Percentiles rank a stretch among this genome's conserved stretches.
Evolutionary conservation across 2,113 vertebrate genomes (phyloP).

Genomic region (Thryonomys swinderianus): DNA sequence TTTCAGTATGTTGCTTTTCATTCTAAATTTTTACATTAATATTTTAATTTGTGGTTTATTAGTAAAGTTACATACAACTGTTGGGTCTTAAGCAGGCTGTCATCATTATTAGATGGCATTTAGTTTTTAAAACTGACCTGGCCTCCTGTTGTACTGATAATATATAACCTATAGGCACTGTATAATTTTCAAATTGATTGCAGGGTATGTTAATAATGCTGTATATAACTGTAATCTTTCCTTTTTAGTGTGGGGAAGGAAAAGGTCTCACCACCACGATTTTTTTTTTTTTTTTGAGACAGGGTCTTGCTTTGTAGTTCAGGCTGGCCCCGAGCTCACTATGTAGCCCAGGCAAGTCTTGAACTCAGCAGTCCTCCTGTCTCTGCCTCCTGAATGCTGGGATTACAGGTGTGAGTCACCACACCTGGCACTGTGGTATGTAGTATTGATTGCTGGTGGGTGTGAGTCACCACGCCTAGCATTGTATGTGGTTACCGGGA

Average conservation of each 20-base stretch:
- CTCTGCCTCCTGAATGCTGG: no score
- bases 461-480: no score
- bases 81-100: background rate
- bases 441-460: no score
- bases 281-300: no score
- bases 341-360: no score
- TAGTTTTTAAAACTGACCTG: constrained; percentile 15
- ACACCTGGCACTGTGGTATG: no score
- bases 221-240: background rate
- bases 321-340: no score
- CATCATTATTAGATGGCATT: background rate
- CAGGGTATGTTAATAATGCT: background rate
- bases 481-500: no score
- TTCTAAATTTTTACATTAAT: background rate
- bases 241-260: background rate
- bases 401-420: no score
- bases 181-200: background rate
- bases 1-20: background rate
- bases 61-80: background rate
- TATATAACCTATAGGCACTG: background rate
- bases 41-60: constrained; percentile 27
- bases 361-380: no score
- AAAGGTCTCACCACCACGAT: background rate
- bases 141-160: background rate
- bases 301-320: no score